Conservation (phyloP, 1,140 invertebrate genomes). For the Neotoxoptera formosana region DNA sequence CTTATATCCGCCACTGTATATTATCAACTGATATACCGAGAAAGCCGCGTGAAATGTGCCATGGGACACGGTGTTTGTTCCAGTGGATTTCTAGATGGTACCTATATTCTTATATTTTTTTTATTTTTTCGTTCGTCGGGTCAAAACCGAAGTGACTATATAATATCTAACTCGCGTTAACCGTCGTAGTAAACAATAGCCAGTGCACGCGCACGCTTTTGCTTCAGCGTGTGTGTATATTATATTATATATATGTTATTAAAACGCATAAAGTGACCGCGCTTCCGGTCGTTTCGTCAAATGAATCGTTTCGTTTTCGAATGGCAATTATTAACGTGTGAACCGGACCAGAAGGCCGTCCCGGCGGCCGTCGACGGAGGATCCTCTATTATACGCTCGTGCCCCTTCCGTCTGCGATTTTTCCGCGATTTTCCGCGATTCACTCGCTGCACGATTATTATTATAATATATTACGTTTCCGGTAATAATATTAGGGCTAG, state of each 20-base stretch:
- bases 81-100: background rate
- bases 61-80: background rate
- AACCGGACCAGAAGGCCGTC: constrained; percentile 17
- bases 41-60: constrained; percentile 28
- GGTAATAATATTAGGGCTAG: background rate
- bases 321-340: constrained; percentile 32
- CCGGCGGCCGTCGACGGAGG: background rate
- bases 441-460: background rate
- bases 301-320: background rate
- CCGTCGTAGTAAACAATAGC: background rate
- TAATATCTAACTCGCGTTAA: no score
- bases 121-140: background rate
- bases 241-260: background rate
- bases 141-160: background rate
- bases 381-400: background rate
- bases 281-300: constrained; percentile 25
- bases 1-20: no score
- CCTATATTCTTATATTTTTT: background rate
- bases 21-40: background rate
- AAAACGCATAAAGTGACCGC: constrained; percentile 27
- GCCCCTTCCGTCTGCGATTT: background rate
- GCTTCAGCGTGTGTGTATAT: background rate
- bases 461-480: background rate
- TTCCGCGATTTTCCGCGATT: background rate
- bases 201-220: background rate